Evolutionary conservation across 37 sponge, comb jelly and placozoan genomes (phyloP).

Genomic region (Geodia barretti): DNA sequence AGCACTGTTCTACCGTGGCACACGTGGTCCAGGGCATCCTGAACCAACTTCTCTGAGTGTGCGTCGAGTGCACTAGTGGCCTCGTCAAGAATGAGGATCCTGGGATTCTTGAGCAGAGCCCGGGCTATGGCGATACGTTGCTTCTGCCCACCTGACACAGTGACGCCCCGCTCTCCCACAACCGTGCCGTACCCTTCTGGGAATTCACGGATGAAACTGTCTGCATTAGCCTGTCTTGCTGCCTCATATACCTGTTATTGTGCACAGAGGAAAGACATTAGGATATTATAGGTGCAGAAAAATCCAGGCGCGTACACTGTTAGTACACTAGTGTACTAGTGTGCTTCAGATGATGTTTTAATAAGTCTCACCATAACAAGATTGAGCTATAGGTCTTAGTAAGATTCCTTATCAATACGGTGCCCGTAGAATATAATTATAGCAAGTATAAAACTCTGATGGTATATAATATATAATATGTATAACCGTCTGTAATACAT

Average conservation of each 20-base stretch:
- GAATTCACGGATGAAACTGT: slow-evolving; percentile 75
- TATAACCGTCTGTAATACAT: too few relatives aligned
- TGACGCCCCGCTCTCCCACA: slow-evolving; percentile 84
- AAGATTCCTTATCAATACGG: too few relatives aligned
- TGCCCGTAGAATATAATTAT: too few relatives aligned
- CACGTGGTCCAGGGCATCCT: slow-evolving; percentile 76
- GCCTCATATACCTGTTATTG: slow-evolving; percentile 61
- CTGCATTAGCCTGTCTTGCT: slow-evolving; percentile 82
- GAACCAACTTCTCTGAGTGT: slow-evolving; percentile 81
- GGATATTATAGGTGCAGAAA: neutral
- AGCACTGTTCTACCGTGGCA: slow-evolving; percentile 85
- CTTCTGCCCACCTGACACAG: slow-evolving; percentile 94
- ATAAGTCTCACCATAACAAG: too few relatives aligned
- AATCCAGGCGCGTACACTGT: too few relatives aligned
- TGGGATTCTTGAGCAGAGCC: slow-evolving; percentile 88
- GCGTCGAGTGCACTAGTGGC: slow-evolving; percentile 95
- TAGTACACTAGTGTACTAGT: too few relatives aligned
- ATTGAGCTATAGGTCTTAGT: too few relatives aligned
- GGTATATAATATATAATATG: too few relatives aligned
- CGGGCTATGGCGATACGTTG: slow-evolving; percentile 95
- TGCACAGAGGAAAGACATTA: neutral
- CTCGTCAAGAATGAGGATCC: slow-evolving; percentile 86
- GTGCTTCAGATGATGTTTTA: too few relatives aligned
- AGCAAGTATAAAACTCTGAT: too few relatives aligned
- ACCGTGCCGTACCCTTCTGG: slow-evolving; percentile 84